Evolutionary conservation across 1,140 invertebrate species (phyloP), one percentile per base, ranked within the genome.

Genomic region (Zaprionus lachaisei): DNA sequence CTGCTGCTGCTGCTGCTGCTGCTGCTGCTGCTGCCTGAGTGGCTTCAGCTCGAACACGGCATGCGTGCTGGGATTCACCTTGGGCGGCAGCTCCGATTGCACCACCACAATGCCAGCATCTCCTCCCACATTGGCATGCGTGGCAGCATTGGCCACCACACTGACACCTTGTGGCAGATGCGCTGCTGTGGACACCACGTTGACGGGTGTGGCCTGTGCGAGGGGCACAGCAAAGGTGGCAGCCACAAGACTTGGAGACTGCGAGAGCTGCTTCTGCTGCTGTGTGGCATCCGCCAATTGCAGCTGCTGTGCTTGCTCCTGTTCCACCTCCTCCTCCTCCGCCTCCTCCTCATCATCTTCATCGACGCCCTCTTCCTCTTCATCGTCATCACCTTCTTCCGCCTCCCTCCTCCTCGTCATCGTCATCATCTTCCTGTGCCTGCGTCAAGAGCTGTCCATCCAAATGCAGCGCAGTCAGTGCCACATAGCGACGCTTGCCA

Each of bases 11-110:
- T 49, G 61, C 15, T n/a, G 44, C 9, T 62, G 51, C 15, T 44
- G 56, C 1, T 72, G 24, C 9, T 66, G 49, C 31, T 69, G 63
- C 17, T 60, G 54, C 12, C 72, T 61, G n/a, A 91, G 65, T 5
- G 91, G 91, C 57, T 80, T 80, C 63, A 92, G 72, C 65, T 92
- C 91, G 54, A 92, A 92, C 9, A 92, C 91, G 1, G 91, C 91
- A 56, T 92, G 91, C 0, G 91, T 92, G 28, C 81, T 77, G 24
- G 91, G 91, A 80, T 92, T 87, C 2, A 92, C 91, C 28, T 92
- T 91, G 49, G 91, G 91, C 6, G 91, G 91, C 54, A 72, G 77
- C 51, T 91, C 71, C 0, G 84, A 75, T n/a, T 92, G 80, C 1
- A 92, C 77, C 14, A 92, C 79, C 17, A 92, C 80, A 49, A 92